These are phyloP conservation scores for Sminthurides bifidus DNA, from an alignment of 1,140 invertebrate genomes.

Conservation along the genomic window DNA sequence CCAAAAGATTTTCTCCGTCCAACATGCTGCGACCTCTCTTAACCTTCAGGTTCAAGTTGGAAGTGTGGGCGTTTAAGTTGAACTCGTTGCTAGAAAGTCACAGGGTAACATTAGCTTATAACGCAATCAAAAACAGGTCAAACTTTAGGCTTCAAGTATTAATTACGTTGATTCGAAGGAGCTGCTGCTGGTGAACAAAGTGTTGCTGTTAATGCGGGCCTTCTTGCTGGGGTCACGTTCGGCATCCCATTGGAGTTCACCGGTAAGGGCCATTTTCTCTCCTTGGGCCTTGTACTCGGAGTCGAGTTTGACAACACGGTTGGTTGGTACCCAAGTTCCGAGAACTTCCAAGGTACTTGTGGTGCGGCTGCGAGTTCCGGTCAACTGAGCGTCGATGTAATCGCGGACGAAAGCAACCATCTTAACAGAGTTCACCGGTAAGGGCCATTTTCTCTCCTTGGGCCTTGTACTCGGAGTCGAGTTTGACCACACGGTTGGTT, in stretches of 20 bases:
- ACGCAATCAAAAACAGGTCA: neutral
- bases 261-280: slow-evolving; percentile 14
- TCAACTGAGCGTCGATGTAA: slow-evolving; percentile 18
- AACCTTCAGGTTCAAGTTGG: slow-evolving; percentile 13
- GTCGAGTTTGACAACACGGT: slow-evolving; percentile 5
- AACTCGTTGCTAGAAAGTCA: slow-evolving; percentile 20
- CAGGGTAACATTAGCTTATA: neutral
- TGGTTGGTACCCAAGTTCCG: slow-evolving; percentile 16
- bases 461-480: slow-evolving; percentile 3
- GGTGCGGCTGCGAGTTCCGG: neutral
- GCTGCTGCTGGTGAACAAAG: slow-evolving; percentile 1
- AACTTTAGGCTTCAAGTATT: neutral
- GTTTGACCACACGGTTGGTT: slow-evolving; percentile 11
- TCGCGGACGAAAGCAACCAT: slow-evolving; percentile 14
- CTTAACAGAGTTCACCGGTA: slow-evolving; percentile 7
- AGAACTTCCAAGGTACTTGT: slow-evolving; percentile 12
- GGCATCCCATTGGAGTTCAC: slow-evolving; percentile 27
- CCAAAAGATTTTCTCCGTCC: slow-evolving; percentile 18
- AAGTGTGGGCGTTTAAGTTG: slow-evolving; percentile 3
- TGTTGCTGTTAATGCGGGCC: slow-evolving; percentile 17
- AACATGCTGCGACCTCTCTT: slow-evolving; percentile 8
- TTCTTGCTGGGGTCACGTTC: slow-evolving; percentile 13
- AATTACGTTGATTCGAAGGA: slow-evolving; percentile 24
- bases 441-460: slow-evolving; percentile 15
- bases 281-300: slow-evolving; percentile 10